Evolutionary conservation across 1,140 invertebrate species (phyloP).

Genomic region (Fopius arisanus): DNA sequence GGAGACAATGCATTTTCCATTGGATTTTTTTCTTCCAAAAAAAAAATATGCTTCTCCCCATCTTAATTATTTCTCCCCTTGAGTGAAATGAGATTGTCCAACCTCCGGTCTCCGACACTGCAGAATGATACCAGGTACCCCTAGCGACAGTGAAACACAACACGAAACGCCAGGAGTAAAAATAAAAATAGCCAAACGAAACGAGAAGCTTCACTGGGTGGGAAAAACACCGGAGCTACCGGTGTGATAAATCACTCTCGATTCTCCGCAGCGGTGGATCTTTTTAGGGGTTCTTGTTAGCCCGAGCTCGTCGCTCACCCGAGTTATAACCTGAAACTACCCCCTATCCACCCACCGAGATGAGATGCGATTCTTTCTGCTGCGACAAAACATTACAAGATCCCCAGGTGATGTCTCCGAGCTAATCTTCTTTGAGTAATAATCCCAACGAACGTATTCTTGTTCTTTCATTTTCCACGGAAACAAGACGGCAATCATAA

Average conservation of each 20-base stretch:
- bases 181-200: slow-evolving; percentile 27
- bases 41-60: no score
- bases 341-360: slow-evolving; percentile 10
- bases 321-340: slow-evolving; percentile 15
- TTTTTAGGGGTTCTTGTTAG: slow-evolving; percentile 59
- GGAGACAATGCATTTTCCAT: no score
- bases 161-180: slow-evolving; percentile 16
- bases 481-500: neutral
- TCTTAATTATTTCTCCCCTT: neutral
- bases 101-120: neutral
- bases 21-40: no score
- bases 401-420: neutral
- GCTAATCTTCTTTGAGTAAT: slow-evolving; percentile 12
- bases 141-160: slow-evolving; percentile 30
- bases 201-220: slow-evolving; percentile 25
- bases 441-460: neutral
- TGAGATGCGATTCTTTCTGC: slow-evolving; percentile 32
- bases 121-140: slow-evolving; percentile 13
- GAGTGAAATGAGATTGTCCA: neutral
- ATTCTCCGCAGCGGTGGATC: slow-evolving; percentile 55
- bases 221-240: slow-evolving; percentile 38
- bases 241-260: slow-evolving; percentile 56
- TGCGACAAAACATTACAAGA: slow-evolving; percentile 10
- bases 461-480: neutral
- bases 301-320: slow-evolving; percentile 49